Base-by-base conservation (phyloP, 2,797 vertebrate genomes). In the Sarcoramphus papa region DNA sequence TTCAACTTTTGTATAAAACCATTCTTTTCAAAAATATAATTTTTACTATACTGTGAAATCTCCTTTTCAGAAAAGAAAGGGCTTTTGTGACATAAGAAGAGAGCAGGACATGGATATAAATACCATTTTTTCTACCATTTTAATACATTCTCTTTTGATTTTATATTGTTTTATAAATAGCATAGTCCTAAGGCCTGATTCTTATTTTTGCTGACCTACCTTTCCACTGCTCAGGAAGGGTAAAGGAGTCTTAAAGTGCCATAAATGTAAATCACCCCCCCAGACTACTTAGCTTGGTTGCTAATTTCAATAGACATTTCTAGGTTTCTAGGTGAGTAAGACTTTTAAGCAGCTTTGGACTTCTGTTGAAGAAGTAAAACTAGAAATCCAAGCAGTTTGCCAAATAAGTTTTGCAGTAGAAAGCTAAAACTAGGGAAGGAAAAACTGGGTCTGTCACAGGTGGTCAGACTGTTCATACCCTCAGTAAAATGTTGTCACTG, bases 271-370 rank as follows among this genome's bases (percentile, higher is more conserved):
- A 93, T 90, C 79, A 74, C 64, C n/a, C 30, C 35, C 48, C 37
- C 18, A 78, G 35, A 93, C 85, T 94, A 69, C 63, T 92, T 90
- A 94, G n/a, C 67, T 82, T 73, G 25, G 90, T 92, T 84, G 24
- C 85, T 97, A 96, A 96, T 96, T 94, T 94, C 85, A 62, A 7
- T 40, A 94, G 95, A 96, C 93, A 56, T 95, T 96, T 96, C 96
- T 95, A 84, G 88, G 94, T 97, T 96, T 97, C 96, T 90, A 86
- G 90, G 91, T 93, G 65, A 92, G 73, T 60, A 81, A 90, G 76
- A 64, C 72, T 85, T 93, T 93, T 79, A 88, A 94, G 67, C 31
- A 79, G 74, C 70, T 92, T 94, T 91, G 60, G 83, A 45, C 64
- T 92, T 88, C 5, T 60, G 41, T 90, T 86, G 48, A 79, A 90